Evolutionary conservation across 2,888 invertebrate genomes (phyloP), one percentile per base, ranked within the genome.

Genomic region (Tribolium freemani): DNA sequence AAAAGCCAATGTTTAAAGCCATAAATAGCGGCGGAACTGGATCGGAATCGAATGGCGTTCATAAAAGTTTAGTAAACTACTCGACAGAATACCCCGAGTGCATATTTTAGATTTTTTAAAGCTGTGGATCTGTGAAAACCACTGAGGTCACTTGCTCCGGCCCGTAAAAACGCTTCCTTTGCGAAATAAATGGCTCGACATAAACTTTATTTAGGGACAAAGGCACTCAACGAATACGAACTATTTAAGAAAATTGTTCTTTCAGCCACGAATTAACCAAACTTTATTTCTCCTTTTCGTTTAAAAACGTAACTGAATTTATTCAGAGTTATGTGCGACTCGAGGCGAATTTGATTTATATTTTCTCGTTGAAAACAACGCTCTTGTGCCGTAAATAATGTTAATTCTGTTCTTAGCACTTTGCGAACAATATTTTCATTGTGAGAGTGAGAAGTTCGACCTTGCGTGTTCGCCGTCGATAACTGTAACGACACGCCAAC

Each of bases 61-160:
- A 78, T 79, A 78, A 79, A 79, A 77, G 76, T 78, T 78, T 73
- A 75, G 67, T 73, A 75, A 78, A 77, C 75, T 76, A 73, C 77
- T 74, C 71, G 71, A 56, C 69, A 68, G 66, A 61, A 72, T 77
- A 71, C 74, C 66, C 66, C 63, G 71, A 67, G 75, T 78, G 78
- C 78, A 80, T 80, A 80, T 79, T 79, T 79, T 79, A 78, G 77
- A 75, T 77, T 77, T 77, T 77, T 77, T 77, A 77, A 76, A 76
- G 76, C 73, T 67, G 51, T 53, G 51, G 72, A 76, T 66, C 72
- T 66, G 67, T 63, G 68, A 57, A 74, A 77, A 75, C 71, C 76
- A 68, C 74, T 56, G 71, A 74, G 75, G 76, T 74, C 78, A 76
- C 74, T 75, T 73, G 70, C 67, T 71, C 46, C 30, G 69, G 72